Conservation (phyloP, 92 coral and sea anemone genomes). For the Porites cylindrica region DNA sequence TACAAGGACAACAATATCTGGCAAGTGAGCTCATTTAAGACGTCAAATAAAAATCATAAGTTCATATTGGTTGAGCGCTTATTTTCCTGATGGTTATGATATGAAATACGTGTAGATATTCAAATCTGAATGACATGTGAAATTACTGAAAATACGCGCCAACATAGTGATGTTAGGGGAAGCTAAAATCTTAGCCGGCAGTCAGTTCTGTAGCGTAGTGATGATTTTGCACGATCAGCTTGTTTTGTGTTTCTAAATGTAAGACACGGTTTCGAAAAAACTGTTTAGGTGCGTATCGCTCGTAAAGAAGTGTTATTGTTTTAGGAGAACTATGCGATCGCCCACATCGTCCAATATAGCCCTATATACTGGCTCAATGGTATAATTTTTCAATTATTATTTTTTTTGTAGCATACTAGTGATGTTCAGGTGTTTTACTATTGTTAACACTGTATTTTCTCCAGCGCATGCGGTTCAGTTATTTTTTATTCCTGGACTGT, state of each 20-base stretch:
- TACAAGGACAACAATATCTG: slow-evolving; percentile 4
- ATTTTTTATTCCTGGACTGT: too few species aligned
- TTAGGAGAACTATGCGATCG: too few species aligned
- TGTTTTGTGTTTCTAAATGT: background rate
- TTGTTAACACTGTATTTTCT: too few species aligned
- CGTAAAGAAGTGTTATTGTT: too few species aligned
- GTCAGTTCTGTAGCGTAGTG: background rate
- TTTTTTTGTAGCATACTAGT: too few species aligned
- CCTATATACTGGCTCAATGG: too few species aligned
- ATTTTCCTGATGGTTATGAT: background rate
- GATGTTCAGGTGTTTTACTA: too few species aligned
- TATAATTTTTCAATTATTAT: too few species aligned
- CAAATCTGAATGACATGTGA: background rate
- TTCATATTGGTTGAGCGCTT: background rate
- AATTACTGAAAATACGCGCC: background rate
- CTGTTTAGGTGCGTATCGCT: too few species aligned
- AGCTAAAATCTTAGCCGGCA: background rate
- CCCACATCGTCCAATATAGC: too few species aligned
- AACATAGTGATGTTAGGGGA: background rate
- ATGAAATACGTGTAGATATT: slow-evolving; percentile 14
- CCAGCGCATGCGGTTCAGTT: background rate
- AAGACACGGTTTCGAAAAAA: background rate
- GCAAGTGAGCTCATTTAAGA: slow-evolving; percentile 9
- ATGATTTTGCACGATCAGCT: too few species aligned
- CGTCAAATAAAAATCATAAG: slow-evolving; percentile 11